Conservation (phyloP, 1,140 invertebrate genomes). For the Sitodiplosis mosellana region DNA sequence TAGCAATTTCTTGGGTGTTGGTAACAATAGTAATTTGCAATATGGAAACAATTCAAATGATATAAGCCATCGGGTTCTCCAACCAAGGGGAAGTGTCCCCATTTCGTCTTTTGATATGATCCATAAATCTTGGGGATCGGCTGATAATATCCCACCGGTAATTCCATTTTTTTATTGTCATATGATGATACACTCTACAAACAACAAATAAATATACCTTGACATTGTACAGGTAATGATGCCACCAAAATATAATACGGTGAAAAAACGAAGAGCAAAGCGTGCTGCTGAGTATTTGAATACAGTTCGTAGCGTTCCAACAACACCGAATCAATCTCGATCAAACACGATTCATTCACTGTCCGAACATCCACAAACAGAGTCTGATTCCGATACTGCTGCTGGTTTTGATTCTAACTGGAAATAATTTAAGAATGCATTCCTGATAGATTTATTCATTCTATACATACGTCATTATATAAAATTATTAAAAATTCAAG, state of each 20-base stretch:
- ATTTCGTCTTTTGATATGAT: constrained; percentile 31
- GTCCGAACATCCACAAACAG: constrained; percentile 22
- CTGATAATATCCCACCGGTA: constrained; percentile 59
- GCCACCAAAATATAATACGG: constrained; percentile 41
- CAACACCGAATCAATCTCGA: constrained; percentile 36
- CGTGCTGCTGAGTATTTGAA: constrained; percentile 32
- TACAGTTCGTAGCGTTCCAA: constrained; percentile 32
- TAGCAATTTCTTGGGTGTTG: constrained; percentile 68
- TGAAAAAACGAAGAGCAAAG: constrained; percentile 41
- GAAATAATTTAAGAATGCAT: no score
- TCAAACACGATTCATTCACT: constrained; percentile 16
- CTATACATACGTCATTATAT: no score
- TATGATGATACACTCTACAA: constrained; percentile 6
- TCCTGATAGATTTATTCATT: no score
- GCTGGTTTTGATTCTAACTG: constrained; percentile 60
- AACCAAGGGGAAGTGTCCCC: constrained; percentile 14
- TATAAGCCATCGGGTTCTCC: neutral
- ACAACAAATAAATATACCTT: constrained; percentile 31
- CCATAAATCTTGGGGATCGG: constrained; percentile 72
- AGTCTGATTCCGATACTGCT: constrained; percentile 65
- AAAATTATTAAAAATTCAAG: no score
- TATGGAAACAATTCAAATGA: neutral
- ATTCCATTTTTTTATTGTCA: constrained; percentile 2
- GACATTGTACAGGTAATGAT: no score
- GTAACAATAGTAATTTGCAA: constrained; percentile 27